phyloP scores from a whole-genome alignment of 2,888 invertebrate genomes.

The Dasypolia templi region DNA sequence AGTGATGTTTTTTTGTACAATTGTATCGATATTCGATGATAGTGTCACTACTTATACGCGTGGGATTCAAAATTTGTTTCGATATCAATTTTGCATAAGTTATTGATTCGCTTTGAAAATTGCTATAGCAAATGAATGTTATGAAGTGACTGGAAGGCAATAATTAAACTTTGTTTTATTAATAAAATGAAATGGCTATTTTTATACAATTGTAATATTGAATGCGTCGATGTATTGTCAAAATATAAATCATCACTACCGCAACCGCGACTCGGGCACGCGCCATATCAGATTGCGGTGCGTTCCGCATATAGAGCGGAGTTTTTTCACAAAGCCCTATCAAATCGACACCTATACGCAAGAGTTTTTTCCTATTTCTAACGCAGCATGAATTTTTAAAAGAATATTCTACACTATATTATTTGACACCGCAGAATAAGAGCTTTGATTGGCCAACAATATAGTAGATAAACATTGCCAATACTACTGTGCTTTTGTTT shows the following conservation, averaged over 20 bases:
- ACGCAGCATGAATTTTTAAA: conserved; percentile 66
- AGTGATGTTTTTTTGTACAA: conserved; percentile 54
- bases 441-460: not conserved
- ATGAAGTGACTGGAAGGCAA: not conserved
- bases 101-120: conserved; percentile 15
- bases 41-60: not conserved
- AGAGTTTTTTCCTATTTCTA: conserved; percentile 64
- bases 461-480: no score
- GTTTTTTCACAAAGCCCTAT: conserved; percentile 79
- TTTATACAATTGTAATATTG: conserved; percentile 9
- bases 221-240: conserved; percentile 53
- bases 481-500: no score
- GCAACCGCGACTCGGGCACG: conserved; percentile 66
- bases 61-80: conserved; percentile 1
- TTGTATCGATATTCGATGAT: conserved; percentile 42
- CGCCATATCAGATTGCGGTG: conserved; percentile 74
- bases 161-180: conserved; percentile 9
- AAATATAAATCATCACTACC: conserved; percentile 61
- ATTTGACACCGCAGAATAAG: not conserved
- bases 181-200: not conserved
- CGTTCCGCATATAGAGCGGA: conserved; percentile 77
- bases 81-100: conserved; percentile 10
- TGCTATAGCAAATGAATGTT: conserved; percentile 10
- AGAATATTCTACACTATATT: conserved; percentile 20
- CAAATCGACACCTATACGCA: conserved; percentile 74